Evolutionary conservation across 2,113 vertebrate species (phyloP), one percentile per base, ranked within the genome.

Genomic region (Ascaphus truei): DNA sequence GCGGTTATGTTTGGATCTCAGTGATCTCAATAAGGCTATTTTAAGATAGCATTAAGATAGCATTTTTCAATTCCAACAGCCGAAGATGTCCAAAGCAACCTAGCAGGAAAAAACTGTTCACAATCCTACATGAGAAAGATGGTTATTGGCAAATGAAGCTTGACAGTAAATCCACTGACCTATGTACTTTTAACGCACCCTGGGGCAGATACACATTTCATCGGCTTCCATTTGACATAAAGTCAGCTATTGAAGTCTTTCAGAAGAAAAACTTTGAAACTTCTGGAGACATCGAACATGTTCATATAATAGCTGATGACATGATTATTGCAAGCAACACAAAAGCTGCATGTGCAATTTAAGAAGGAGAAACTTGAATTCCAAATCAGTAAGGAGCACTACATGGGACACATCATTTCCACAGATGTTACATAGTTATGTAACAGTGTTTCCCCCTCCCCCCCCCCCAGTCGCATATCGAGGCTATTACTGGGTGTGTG

Each of bases 91-190:
- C 50, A 12, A 2, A 11, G 50, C 25, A 41, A 26, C 13, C 52
- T 62, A 34, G 60, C 73, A 34, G 73, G 63, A 47, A 74, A 84
- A 77, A 37, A 7, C 11, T 68, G 29, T 79, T 73, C 37, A 31
- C 26, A 34, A 65, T 69, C 22, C 20, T 53, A 18, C 25, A 76
- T 62, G 66, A 62, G 25, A 80, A 72, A 3, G 3, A 77, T 30
- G 58, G 36, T 16, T 77, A 81, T 57, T 72, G 72, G 73, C n/a
- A n/a, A n/a, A n/a, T n/a, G n/a, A n/a, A n/a, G n/a, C n/a, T n/a
- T n/a, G n/a, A n/a, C n/a, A n/a, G n/a, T n/a, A n/a, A n/a, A n/a
- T n/a, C n/a, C n/a, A n/a, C n/a, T n/a, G n/a, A n/a, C n/a, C n/a
- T n/a, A n/a, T n/a, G n/a, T n/a, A n/a, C n/a, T n/a, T n/a, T n/a